Evolutionary conservation across 2,888 invertebrate genomes (phyloP), one percentile per base, ranked within the genome.

Genomic region (Chromoteleia sp.): DNA sequence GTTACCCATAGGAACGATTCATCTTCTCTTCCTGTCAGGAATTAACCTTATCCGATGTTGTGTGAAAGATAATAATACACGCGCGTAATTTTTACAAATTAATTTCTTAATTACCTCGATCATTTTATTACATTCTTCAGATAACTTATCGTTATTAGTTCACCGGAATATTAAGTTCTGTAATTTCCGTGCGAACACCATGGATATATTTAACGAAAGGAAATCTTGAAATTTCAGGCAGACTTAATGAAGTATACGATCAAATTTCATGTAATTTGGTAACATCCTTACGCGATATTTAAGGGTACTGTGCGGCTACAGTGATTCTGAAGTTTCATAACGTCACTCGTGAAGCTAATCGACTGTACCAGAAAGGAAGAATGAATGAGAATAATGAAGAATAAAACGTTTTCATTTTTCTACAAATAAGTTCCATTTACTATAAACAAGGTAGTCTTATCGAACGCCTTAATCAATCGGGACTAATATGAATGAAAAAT

Each of bases 1-100:
- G 70, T 81, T 81, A 80, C 86, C 84, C 86, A 70, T 83, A 85
- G 84, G 85, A 85, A 82, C 87, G 85, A 88, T 88, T 87, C 86
- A 83, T 86, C 82, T 83, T 73, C 10, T 33, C 29, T 41, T 30
- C 14, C 15, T 45, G 73, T 79, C 71, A 41, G 2, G 48, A 59
- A 73, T 80, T 80, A 74, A 52, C 39, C 19, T 74, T 74, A 80
- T 68, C 75, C 56, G 67, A 75, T 75, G 59, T 67, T 43, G 33
- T 17, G 45, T 15, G 17, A 43, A 7, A 63, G 67, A 75, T 58
- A 68, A 48, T 17, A 30, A 45, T 45, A 48, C 25, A 39, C 77
- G 61, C 29, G 52, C 21, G 43, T 43, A 43, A 61, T 63, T 70
- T 54, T 70, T 70, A 63, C 52, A 63, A 63, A 63, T 77, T 63